Evolutionary conservation across 2,797 vertebrate genomes (phyloP), one percentile per base, ranked within the genome.

Genomic region (Enteromius viviparus): DNA sequence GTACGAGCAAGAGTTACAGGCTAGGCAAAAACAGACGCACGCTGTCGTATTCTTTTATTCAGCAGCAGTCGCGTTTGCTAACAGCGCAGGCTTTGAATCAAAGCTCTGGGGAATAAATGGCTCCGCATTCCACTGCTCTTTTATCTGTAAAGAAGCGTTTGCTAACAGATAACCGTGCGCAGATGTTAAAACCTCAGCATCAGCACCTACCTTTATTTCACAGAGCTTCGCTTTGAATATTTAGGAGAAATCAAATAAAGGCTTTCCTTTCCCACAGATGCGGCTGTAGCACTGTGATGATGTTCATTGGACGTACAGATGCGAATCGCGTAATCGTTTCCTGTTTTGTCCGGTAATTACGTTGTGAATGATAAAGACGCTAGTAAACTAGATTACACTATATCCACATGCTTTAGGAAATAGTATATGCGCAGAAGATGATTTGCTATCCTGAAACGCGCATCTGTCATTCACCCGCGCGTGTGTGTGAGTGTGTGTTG

Each of bases 261-360:
- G 34, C 29, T 37, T 64, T 49, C 45, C 29, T 64, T 7, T 1
- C 5, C 1, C 37, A 2, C 26, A 29, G 15, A 26, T 79, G 62
- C 23, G 21, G 26, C 26, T 26, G 26, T 26, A 26, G 26, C 26
- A 26, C 12, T 11, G n/a, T 26, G 26, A 26, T 40, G 78, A 26
- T 80, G 77, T 79, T 55, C 68, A 6, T 6, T 68, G 77, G 29
- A 78, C 21, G 14, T 45, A 60, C 68, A 81, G 79, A 72, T 62
- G 79, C 40, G 1, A 23, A 29, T 47, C 51, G 49, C 60, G 42
- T 49, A 23, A 51, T 78, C n/a, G 23, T 70, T 26, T 45, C 55
- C 37, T 2, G 65, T 29, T 70, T 29, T 19, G 12, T 10, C 19
- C 17, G 76, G 58, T 66, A 15, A 62, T 64, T 3, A 26, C 7